phyloP scores from a whole-genome alignment of 2,888 invertebrate genomes.

The Chrysopilus asiliformis region DNA sequence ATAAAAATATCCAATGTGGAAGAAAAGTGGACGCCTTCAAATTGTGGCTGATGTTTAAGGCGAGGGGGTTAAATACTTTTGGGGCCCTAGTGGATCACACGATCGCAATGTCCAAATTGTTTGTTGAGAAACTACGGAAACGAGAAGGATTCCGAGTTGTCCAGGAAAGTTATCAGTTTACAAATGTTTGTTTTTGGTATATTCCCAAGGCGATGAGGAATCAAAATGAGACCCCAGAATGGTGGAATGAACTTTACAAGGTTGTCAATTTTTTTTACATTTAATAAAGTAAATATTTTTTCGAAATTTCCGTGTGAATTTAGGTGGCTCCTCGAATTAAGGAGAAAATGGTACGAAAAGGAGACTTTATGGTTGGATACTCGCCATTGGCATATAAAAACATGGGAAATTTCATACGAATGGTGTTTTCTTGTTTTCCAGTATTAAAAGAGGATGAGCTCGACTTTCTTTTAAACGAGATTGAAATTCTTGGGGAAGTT shows the following conservation, averaged over 20 bases:
- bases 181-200: conserved; percentile 88
- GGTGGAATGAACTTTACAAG: conserved; percentile 39
- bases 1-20: conserved; percentile 85
- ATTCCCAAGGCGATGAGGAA: conserved; percentile 43
- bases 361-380: conserved; percentile 63
- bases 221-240: conserved; percentile 34
- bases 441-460: conserved; percentile 43
- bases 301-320: too few relatives aligned
- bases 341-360: conserved; percentile 48
- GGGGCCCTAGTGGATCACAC: conserved; percentile 48
- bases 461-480: conserved; percentile 47
- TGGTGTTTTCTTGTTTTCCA: conserved; percentile 63
- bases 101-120: conserved; percentile 47
- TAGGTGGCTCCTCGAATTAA: conserved; percentile 56
- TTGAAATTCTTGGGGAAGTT: too few relatives aligned
- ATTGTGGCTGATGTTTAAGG: conserved; percentile 86
- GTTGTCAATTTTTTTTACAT: conserved; percentile 17
- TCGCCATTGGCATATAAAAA: conserved; percentile 48
- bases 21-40: conserved; percentile 85
- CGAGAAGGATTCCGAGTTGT: conserved; percentile 50
- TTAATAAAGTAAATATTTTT: conserved; percentile 6
- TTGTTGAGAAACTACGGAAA: conserved; percentile 39
- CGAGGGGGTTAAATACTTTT: conserved; percentile 52
- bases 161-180: conserved; percentile 50
- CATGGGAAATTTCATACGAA: conserved; percentile 60